Evolutionary conservation across 1,140 invertebrate genomes (phyloP).

Genomic region (Anadara kagoshimensis): DNA sequence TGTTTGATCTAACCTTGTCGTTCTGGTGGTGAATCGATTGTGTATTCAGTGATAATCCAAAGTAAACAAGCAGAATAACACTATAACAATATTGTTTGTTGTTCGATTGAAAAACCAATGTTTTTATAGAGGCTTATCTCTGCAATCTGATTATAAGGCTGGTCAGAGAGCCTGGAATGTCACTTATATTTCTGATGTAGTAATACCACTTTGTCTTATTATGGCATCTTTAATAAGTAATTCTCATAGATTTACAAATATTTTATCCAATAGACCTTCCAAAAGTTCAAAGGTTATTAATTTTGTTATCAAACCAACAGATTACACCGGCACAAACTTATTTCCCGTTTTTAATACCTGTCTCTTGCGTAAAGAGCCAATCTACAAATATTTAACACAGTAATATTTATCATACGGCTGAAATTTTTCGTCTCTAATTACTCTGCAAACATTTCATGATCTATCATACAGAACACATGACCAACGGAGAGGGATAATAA

Average conservation of each 20-base stretch:
- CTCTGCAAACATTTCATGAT: neutral
- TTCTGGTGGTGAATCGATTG: too few species aligned
- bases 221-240: neutral
- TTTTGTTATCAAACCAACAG: constrained; percentile 2
- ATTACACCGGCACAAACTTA: constrained; percentile 1
- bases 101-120: neutral
- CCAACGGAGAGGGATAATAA: constrained; percentile 10
- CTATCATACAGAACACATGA: neutral
- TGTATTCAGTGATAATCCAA: too few species aligned
- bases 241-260: neutral
- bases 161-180: too few species aligned
- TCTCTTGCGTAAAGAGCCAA: constrained; percentile 7
- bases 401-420: constrained; percentile 1
- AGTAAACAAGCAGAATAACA: too few species aligned
- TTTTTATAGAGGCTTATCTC: neutral
- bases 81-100: neutral
- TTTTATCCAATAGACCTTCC: neutral
- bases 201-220: neutral
- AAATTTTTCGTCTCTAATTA: constrained; percentile 12
- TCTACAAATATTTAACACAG: constrained; percentile 5
- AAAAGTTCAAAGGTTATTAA: constrained; percentile 8
- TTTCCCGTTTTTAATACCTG: constrained; percentile 2
- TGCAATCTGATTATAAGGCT: neutral
- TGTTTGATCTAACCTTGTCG: too few species aligned
- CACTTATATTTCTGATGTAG: neutral